Evolutionary conservation across 2,797 vertebrate species (phyloP).

Genomic region (Odontamblyopus rebecca): DNA sequence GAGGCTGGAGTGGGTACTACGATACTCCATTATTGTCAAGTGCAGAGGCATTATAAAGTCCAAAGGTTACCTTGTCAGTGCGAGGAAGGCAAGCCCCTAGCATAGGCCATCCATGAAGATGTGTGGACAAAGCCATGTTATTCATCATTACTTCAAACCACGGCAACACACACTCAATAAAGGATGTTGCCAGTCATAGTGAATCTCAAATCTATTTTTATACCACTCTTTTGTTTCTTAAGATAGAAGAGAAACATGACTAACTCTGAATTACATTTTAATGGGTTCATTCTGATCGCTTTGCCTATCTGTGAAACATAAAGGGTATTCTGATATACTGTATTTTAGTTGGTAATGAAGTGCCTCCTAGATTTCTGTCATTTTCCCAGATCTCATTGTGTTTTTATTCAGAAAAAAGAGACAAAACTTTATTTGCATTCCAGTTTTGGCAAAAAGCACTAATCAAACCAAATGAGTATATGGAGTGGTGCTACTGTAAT

Average conservation of each 20-base stretch:
- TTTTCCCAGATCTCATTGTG: constrained; percentile 25
- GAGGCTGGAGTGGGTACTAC: constrained; percentile 93
- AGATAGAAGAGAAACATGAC: constrained; percentile 13
- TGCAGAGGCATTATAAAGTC: constrained; percentile 98
- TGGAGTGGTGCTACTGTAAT: constrained; percentile 30
- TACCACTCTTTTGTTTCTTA: constrained; percentile 19
- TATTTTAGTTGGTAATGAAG: constrained; percentile 50
- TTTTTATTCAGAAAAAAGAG: constrained; percentile 15
- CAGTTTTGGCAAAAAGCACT: constrained; percentile 21
- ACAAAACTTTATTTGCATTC: constrained; percentile 42
- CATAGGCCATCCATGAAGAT: constrained; percentile 13
- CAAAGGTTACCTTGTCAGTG: constrained; percentile 95
- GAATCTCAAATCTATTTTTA: constrained; percentile 28
- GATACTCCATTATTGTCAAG: constrained; percentile 98
- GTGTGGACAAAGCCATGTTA: constrained; percentile 57
- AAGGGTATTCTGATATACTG: constrained; percentile 7
- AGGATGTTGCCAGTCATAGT: constrained; percentile 24
- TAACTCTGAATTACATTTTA: not conserved
- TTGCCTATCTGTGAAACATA: too few species aligned
- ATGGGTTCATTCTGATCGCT: constrained; percentile 12
- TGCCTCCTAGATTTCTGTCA: constrained; percentile 57
- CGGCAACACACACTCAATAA: constrained; percentile 16
- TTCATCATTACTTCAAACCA: constrained; percentile 27
- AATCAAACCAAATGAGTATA: constrained; percentile 9
- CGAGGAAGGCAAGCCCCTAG: constrained; percentile 81